A percentile compares a stretch with the other conserved stretches of the same genome.
Evolutionary conservation across 1,140 invertebrate genomes (phyloP).

Genomic region (Diorhabda sublineata): DNA sequence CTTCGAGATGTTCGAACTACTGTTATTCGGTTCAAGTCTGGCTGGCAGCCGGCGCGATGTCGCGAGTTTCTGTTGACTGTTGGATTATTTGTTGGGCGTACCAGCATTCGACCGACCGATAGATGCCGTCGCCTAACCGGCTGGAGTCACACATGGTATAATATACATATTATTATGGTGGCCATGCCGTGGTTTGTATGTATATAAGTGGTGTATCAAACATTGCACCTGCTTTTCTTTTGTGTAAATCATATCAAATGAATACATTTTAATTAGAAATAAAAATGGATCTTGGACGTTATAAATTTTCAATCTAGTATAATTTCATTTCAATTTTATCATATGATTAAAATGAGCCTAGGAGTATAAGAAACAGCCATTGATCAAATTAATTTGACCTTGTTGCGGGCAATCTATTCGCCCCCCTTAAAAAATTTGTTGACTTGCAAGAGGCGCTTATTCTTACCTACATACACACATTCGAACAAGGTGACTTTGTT

Average conservation of each 20-base stretch:
- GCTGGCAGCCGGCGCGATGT: background rate
- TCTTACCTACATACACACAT: slow-evolving; percentile 31
- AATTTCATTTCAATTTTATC: too few relatives aligned
- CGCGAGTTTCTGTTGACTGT: background rate
- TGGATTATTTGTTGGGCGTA: background rate
- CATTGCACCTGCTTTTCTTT: background rate
- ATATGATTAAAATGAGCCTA: too few relatives aligned
- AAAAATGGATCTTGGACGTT: too few relatives aligned
- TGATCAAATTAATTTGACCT: background rate
- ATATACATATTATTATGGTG: background rate
- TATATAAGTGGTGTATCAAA: background rate
- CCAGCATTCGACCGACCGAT: background rate
- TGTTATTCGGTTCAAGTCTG: slow-evolving; percentile 4
- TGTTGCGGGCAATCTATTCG: background rate
- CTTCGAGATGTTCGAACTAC: slow-evolving; percentile 7
- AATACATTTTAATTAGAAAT: too few relatives aligned
- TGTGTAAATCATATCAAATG: too few relatives aligned
- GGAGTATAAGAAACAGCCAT: background rate
- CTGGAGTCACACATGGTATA: background rate
- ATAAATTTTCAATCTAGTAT: too few relatives aligned
- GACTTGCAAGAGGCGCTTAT: slow-evolving; percentile 22
- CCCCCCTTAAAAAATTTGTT: background rate
- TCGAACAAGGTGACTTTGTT: slow-evolving; percentile 33
- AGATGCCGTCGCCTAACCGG: background rate
- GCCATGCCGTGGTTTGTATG: background rate